A percentile compares a stretch with the other conserved stretches of the same genome.
Conservation (phyloP, 2,888 invertebrate genomes). For the Toxonevra muliebris region DNA sequence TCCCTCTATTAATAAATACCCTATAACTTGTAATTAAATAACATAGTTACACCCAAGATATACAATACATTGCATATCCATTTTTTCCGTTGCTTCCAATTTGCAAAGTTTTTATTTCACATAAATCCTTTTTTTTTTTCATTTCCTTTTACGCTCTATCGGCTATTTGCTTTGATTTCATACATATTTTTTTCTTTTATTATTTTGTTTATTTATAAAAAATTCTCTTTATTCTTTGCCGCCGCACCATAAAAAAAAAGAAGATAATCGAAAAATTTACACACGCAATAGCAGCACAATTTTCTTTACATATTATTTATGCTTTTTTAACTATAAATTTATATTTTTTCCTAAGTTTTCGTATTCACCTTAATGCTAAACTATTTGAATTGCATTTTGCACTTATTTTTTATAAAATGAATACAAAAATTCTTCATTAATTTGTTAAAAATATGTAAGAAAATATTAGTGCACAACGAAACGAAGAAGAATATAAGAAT, state of each 20-base stretch:
- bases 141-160: no score
- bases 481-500: no score
- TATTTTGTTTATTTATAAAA: constrained; percentile 42
- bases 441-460: no score
- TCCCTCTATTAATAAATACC: no score
- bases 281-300: neutral
- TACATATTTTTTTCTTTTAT: constrained; percentile 14
- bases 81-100: neutral
- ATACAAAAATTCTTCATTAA: no score
- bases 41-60: no score
- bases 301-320: no score
- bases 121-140: no score
- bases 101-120: constrained; percentile 2
- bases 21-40: no score
- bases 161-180: constrained; percentile 8
- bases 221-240: constrained; percentile 41
- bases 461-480: no score
- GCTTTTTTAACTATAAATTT: no score
- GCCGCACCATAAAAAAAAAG: constrained; percentile 25
- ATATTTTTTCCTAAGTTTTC: no score
- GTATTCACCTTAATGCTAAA: neutral
- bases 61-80: neutral
- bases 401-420: constrained; percentile 7
- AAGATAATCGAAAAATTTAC: constrained; percentile 10
- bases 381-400: neutral